Evolutionary conservation across 2,888 invertebrate species (phyloP).

Genomic region (Ommatoiulus sabulosus): DNA sequence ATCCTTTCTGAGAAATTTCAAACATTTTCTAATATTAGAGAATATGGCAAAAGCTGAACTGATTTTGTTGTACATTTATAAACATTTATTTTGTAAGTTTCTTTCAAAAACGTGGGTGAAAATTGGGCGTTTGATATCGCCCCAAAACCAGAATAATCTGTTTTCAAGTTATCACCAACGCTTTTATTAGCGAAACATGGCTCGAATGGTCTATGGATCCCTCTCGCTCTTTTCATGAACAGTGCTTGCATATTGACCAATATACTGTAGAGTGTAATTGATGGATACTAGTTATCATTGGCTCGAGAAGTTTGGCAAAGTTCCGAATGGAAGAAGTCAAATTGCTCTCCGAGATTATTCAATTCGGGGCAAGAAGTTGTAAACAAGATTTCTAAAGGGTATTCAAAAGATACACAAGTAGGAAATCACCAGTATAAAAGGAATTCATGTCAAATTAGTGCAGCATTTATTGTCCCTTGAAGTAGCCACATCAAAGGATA

Average conservation of each 20-base stretch:
- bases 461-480: background rate
- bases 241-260: background rate
- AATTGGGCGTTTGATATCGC: background rate
- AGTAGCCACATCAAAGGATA: background rate
- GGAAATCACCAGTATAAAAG: background rate
- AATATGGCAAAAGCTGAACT: no score
- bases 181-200: background rate
- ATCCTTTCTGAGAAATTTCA: no score
- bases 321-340: background rate
- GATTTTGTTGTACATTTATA: background rate
- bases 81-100: background rate
- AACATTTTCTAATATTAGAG: no score
- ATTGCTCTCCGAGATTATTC: slow-evolving; percentile 14
- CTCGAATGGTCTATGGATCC: background rate
- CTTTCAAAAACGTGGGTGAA: no score
- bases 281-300: background rate
- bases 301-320: background rate
- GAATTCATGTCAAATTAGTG: background rate
- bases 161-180: background rate
- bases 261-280: background rate
- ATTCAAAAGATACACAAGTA: background rate
- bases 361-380: background rate
- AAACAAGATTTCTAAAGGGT: slow-evolving; percentile 10
- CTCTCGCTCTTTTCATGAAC: background rate
- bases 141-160: background rate